These are phyloP conservation scores for Phania funesta DNA, from an alignment of 2,888 invertebrate species.

Conservation along the genomic window DNA sequence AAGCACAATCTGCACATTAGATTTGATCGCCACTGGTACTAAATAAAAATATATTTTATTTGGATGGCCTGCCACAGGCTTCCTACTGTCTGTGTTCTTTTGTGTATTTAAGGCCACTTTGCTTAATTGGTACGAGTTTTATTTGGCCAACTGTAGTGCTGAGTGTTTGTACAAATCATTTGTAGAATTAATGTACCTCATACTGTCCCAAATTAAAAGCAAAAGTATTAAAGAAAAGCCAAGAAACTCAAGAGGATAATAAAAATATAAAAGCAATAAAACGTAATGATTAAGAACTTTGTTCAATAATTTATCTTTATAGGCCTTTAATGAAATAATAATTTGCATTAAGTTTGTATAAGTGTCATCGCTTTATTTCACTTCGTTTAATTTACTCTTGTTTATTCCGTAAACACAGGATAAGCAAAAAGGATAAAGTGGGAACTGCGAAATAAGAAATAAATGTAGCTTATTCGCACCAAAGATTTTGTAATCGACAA, in stretches of 20 bases:
- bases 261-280: slow-evolving; percentile 35
- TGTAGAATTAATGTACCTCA: not conserved
- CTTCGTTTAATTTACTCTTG: not conserved
- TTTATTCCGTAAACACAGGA: too few relatives aligned
- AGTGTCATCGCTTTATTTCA: slow-evolving; percentile 39
- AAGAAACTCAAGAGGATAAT: not conserved
- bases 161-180: slow-evolving; percentile 11
- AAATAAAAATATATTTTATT: slow-evolving; percentile 18
- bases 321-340: slow-evolving; percentile 40
- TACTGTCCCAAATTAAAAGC: slow-evolving; percentile 6
- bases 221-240: not conserved
- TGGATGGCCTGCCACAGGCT: not conserved
- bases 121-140: not conserved
- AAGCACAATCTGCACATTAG: not conserved
- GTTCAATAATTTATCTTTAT: slow-evolving; percentile 50
- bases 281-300: slow-evolving; percentile 36
- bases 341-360: slow-evolving; percentile 54
- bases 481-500: too few relatives aligned
- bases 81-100: not conserved
- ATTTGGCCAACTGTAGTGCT: not conserved
- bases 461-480: too few relatives aligned
- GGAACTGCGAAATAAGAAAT: too few relatives aligned
- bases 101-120: not conserved
- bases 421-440: too few relatives aligned
- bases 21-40: slow-evolving; percentile 5